phyloP scores from a whole-genome alignment of 35 echinoderm and acorn worm species.

The Chiridota heheva region DNA sequence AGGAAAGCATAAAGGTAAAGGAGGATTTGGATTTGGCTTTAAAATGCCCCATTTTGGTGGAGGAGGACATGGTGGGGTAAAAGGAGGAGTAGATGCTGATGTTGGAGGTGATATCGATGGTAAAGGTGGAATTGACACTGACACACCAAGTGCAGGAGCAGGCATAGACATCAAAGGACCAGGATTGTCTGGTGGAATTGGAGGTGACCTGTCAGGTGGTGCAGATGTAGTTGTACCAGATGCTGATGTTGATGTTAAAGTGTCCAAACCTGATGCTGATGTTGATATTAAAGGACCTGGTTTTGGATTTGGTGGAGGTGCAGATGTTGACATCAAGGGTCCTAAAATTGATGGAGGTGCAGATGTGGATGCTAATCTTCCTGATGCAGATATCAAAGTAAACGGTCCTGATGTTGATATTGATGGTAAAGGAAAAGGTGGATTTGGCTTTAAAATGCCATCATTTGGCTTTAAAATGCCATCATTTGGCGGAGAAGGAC shows the following conservation, averaged over 20 bases:
- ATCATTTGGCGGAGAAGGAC: too few species aligned
- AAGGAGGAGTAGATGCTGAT: conserved; percentile 55
- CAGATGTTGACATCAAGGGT: neutral
- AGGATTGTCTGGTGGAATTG: neutral
- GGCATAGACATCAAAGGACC: conserved; percentile 32
- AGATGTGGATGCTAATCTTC: neutral
- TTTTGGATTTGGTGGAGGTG: conserved; percentile 5
- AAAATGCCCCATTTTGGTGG: conserved; percentile 6
- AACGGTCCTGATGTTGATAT: neutral
- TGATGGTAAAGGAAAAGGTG: conserved; percentile 21
- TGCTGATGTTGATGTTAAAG: conserved; percentile 20
- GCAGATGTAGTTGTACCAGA: conserved; percentile 1
- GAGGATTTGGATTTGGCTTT: conserved; percentile 19
- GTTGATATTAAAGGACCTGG: conserved; percentile 32
- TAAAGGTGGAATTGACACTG: conserved; percentile 11
- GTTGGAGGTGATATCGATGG: conserved; percentile 38
- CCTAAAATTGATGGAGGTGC: neutral
- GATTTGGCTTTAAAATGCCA: conserved; percentile 59
- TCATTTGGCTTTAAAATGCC: too few species aligned
- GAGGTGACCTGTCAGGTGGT: conserved; percentile 1
- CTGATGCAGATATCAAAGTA: neutral
- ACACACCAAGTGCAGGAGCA: neutral
- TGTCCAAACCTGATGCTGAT: conserved; percentile 22
- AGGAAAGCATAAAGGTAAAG: conserved; percentile 16
- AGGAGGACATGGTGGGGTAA: conserved; percentile 23